These are phyloP conservation scores for Aegotheles bennettii DNA, from an alignment of 2,113 vertebrate genomes.

Conservation along the genomic window DNA sequence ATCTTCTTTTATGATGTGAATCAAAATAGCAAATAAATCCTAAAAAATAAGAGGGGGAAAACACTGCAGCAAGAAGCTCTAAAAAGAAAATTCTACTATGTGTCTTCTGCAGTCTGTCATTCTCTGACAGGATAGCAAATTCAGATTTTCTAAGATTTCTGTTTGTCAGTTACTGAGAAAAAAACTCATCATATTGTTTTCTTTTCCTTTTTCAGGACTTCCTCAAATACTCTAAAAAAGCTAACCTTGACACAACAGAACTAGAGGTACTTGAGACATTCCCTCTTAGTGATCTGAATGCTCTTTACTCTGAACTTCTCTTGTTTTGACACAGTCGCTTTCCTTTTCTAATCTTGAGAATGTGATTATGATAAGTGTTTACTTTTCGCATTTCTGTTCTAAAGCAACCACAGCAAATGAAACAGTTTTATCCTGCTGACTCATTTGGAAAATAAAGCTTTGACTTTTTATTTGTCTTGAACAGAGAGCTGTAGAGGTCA, in stretches of 20 bases:
- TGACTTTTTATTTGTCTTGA: conserved; percentile 22
- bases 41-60: not conserved
- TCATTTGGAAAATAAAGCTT: not conserved
- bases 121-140: not conserved
- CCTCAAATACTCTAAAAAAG: conserved; percentile 94
- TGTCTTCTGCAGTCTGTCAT: not conserved
- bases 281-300: not conserved
- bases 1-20: not conserved
- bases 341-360: not conserved
- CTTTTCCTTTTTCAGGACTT: conserved; percentile 80
- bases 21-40: not conserved
- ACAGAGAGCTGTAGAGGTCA: conserved; percentile 96
- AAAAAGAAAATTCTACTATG: not conserved
- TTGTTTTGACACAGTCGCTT: not conserved
- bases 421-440: not conserved
- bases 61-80: not conserved
- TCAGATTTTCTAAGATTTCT: not conserved
- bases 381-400: not conserved
- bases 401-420: not conserved
- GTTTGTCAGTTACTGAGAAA: not conserved
- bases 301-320: not conserved
- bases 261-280: conserved; percentile 82
- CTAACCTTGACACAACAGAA: conserved; percentile 87
- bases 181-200: not conserved
- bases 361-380: not conserved